phyloP scores from a whole-genome alignment of 2,797 vertebrate species.

The Hemitrygon akajei region DNA sequence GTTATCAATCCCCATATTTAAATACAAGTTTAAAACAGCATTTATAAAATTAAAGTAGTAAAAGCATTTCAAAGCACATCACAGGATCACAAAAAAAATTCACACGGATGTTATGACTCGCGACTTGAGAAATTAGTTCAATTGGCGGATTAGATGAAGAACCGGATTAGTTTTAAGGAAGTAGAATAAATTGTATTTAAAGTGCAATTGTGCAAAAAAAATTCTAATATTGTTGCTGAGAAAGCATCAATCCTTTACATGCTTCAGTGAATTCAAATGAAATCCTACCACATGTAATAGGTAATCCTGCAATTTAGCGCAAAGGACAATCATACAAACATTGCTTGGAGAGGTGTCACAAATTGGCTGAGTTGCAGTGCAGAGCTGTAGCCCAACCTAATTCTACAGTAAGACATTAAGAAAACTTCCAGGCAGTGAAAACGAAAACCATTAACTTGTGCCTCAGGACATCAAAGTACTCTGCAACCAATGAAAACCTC shows the following conservation, averaged over 20 bases:
- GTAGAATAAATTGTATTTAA: not conserved
- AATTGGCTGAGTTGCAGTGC: not conserved
- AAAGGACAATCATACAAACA: no score
- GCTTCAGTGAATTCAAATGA: no score
- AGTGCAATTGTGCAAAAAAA: not conserved
- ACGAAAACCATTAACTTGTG: not conserved
- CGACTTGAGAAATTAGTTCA: not conserved
- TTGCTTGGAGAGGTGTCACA: no score
- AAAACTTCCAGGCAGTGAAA: not conserved
- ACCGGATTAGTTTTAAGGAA: not conserved
- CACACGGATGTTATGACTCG: not conserved
- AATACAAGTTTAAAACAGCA: not conserved
- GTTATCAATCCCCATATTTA: not conserved
- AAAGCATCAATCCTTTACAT: not conserved
- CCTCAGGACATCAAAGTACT: not conserved
- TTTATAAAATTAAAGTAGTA: not conserved
- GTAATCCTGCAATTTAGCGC: no score
- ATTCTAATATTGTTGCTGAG: not conserved
- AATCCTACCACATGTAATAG: no score
- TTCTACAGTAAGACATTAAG: not conserved
- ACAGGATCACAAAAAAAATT: no score
- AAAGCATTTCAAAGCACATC: not conserved
- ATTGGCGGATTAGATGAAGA: not conserved
- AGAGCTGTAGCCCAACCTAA: not conserved
- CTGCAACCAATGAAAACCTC: not conserved